Base-by-base conservation (phyloP, 1,140 invertebrate genomes). In the Pachyrhynchus sulphureomaculatus region DNA sequence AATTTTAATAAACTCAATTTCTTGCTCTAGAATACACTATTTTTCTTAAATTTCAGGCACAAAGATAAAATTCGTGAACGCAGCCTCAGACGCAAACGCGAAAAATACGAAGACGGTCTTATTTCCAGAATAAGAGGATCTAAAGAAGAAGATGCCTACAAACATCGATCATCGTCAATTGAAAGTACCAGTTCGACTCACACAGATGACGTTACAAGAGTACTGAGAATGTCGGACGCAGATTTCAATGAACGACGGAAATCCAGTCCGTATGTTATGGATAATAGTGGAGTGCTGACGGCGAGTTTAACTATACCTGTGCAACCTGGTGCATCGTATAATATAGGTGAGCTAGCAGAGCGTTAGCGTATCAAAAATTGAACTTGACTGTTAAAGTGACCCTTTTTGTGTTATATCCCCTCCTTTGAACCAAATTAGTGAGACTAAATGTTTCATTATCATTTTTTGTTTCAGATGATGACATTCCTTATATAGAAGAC, bases 281-380 rank as follows among this genome's bases (percentile, higher is more conserved):
- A 82, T 68, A 77, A 79, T 64, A 74, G 73, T 67, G 85, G 86
- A 69, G 85, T 92, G 3, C 90, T 93, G 63, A 91, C 88, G 1
- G 90, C 89, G 0, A 91, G 87, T 66, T 80, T 93, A 3, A 90
- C 88, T 60, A 89, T 92, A 72, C 87, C 88, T 1, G 79, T 78
- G 78, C 86, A 77, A 77, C 82, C 64, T 63, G 77, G 17, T 74
- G 79, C 61, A 13, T 61, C 66, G 33, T 58, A 65, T 34, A 62
- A 73, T 72, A 26, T 65, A 26, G 62, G 58, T 59, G 39, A 48
- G 17, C 15, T 9, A 8, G 4, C n/a, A 9, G 29, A 13, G 6
- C 8, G 8, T 18, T 26, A 4, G 3, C n/a, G 2, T 17, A 13
- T 21, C 20, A 21, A 54, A 70, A 76, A 13, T 68, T 76, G 33